Conservation (phyloP, 1,140 invertebrate genomes). For the Drosophila arawakana region DNA sequence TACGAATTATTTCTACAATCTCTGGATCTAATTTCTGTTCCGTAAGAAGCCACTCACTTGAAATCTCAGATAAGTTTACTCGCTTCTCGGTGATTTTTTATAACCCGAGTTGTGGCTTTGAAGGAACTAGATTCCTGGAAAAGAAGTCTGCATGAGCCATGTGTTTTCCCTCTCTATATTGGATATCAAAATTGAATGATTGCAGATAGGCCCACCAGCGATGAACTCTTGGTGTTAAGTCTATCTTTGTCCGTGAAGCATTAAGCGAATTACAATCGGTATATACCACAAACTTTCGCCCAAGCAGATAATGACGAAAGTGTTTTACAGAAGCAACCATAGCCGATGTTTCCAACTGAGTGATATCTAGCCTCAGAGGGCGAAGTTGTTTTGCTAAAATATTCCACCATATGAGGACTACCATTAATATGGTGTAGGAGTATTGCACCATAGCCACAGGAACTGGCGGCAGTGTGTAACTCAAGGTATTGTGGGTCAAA, state of each 20-base stretch:
- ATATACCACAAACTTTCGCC: background rate
- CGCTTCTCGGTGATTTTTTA: too few relatives aligned
- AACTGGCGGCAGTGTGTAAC: background rate
- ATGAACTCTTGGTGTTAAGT: too few relatives aligned
- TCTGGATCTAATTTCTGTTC: too few relatives aligned
- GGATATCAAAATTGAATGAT: background rate
- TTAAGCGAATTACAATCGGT: background rate
- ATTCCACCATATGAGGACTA: background rate
- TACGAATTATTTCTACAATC: too few relatives aligned
- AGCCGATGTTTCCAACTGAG: background rate
- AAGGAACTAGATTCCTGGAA: background rate
- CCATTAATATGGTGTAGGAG: too few relatives aligned
- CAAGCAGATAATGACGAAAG: background rate
- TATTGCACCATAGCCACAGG: background rate
- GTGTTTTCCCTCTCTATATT: background rate
- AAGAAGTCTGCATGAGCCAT: background rate
- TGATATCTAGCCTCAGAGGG: too few relatives aligned
- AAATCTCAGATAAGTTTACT: too few relatives aligned
- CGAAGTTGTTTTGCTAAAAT: too few relatives aligned
- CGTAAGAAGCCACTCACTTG: background rate
- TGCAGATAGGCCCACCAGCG: background rate
- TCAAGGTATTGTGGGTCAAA: background rate
- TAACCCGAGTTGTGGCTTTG: background rate
- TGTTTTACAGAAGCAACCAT: too few relatives aligned
- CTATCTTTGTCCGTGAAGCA: too few relatives aligned